Evolutionary conservation across 2,888 invertebrate genomes (phyloP).

Genomic region (Smittia aterrima): DNA sequence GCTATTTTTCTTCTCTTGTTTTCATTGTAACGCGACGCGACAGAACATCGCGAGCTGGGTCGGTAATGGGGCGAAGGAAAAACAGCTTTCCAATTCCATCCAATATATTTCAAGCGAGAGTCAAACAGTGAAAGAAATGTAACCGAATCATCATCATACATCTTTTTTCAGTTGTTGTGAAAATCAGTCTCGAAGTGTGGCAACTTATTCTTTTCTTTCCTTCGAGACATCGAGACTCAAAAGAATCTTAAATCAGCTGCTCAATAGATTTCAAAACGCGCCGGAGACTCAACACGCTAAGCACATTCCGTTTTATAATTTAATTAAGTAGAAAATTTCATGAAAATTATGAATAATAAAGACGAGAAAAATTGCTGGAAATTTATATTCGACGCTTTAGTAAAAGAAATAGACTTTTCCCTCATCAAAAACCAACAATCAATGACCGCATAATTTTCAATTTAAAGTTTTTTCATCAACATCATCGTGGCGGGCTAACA

Average conservation of each 20-base stretch:
- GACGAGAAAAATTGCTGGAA: not conserved
- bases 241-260: slow-evolving; percentile 35
- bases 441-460: not conserved
- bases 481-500: not conserved
- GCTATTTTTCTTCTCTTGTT: slow-evolving; percentile 20
- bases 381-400: not conserved
- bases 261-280: slow-evolving; percentile 35
- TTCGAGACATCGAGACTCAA: not conserved
- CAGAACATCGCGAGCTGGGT: not conserved
- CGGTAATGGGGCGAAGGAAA: not conserved
- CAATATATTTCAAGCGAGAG: not conserved
- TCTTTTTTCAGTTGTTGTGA: not conserved
- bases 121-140: not conserved
- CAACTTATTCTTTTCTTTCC: no score
- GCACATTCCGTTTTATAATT: slow-evolving; percentile 36
- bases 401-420: no score
- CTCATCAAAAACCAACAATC: not conserved
- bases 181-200: not conserved
- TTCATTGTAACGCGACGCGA: slow-evolving; percentile 24
- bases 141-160: not conserved
- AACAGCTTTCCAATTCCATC: not conserved
- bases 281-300: not conserved
- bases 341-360: not conserved
- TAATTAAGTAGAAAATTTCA: slow-evolving; percentile 24
- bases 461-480: no score